phyloP scores from a whole-genome alignment of 2,113 vertebrate genomes.

The Cyphomyrus plagiostoma region DNA sequence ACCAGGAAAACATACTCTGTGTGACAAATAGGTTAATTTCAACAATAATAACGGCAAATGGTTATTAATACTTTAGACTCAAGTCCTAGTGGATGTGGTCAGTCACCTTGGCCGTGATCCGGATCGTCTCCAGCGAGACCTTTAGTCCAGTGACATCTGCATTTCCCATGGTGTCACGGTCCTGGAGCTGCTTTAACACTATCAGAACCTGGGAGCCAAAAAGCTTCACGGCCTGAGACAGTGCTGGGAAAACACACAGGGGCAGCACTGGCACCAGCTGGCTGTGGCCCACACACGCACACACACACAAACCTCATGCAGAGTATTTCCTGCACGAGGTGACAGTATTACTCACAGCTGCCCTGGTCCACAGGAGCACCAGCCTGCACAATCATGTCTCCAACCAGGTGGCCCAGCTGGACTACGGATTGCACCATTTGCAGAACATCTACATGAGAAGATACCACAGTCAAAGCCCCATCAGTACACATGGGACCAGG shows the following conservation, averaged over 20 bases:
- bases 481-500: not conserved
- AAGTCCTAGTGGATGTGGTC: not conserved
- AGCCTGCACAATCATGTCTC: conserved; percentile 82
- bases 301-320: not conserved
- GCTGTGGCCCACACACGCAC: not conserved
- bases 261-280: not conserved
- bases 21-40: not conserved
- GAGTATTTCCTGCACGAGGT: not conserved
- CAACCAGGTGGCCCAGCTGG: conserved; percentile 79
- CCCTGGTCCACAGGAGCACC: conserved; percentile 77
- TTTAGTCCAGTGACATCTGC: conserved; percentile 56
- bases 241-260: conserved; percentile 50
- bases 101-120: conserved; percentile 68
- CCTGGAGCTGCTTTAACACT: conserved; percentile 70
- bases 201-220: conserved; percentile 70
- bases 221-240: conserved; percentile 73
- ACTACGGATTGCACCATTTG: conserved; percentile 64
- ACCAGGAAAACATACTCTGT: not conserved
- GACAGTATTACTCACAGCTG: conserved; percentile 65
- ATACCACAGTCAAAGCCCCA: not conserved
- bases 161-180: conserved; percentile 40
- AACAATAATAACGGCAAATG: not conserved
- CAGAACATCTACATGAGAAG: not conserved
- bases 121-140: conserved; percentile 59
- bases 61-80: not conserved